Base-by-base conservation (phyloP, 2,888 invertebrate genomes). In the Cybosia mesomella region DNA sequence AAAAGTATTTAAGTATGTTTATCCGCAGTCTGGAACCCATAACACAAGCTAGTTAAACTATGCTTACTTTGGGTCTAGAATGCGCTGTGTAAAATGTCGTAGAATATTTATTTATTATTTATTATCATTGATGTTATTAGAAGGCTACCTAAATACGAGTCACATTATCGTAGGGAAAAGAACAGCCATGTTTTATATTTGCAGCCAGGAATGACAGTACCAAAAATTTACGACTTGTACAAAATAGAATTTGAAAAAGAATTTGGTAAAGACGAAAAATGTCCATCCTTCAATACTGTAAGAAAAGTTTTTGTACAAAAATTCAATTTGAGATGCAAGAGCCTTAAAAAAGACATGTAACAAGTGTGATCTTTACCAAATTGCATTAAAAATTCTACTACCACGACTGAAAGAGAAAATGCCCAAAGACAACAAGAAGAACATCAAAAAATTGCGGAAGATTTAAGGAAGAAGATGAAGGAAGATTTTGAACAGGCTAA, bases 401-500 rank as follows among this genome's bases (percentile, higher is more conserved):
- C 59, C 64, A 21, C 54, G 61, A 15, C 58, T 62, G 69, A 71
- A 66, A 69, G 63, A 64, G 57, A 39, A 68, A 53, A 55, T 21
- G 21, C 63, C 53, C 55, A 58, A 63, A 34, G 22, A 58, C 55
- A 71, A 55, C 67, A 68, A 67, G 62, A 64, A 54, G 32, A 63
- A 64, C 74, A 74, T 57, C 55, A 65, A 53, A 73, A 73, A 62
- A 54, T 57, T 58, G 69, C 76, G 43, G 68, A 72, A 68, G 59
- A 63, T 58, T 66, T 71, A 63, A 63, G 72, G 43, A 62, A 73
- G 36, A 54, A 71, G 53, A 32, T 74, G 71, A 72, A 74, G n/a
- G 53, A 60, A 54, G 74, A 76, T 63, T 68, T 76, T 54, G 61
- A 62, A 61, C 39, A 53, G 53, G 74, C 74, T 58, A 70, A 71